Conservation (phyloP, 1,140 invertebrate species). For the Laodelphax striatellus region DNA sequence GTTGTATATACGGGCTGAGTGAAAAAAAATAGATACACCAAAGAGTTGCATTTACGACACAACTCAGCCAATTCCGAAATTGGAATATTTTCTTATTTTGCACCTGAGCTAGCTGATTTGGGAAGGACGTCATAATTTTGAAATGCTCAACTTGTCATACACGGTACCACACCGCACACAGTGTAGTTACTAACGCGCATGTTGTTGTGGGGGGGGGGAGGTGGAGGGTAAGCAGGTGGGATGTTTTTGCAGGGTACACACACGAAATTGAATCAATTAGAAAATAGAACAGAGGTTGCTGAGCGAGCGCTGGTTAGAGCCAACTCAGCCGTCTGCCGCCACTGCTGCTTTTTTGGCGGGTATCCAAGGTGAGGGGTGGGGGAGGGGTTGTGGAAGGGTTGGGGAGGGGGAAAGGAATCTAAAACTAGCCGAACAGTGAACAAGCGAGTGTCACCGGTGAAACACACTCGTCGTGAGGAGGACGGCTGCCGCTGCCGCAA, state of each 20-base stretch:
- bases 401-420: neutral
- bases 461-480: neutral
- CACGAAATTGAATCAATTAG: neutral
- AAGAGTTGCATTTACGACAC: too few relatives aligned
- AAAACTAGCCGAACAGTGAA: neutral
- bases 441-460: neutral
- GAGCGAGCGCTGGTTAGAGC: neutral
- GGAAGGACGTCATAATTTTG: neutral
- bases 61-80: too few relatives aligned
- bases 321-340: neutral
- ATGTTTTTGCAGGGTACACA: too few relatives aligned
- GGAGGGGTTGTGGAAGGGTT: neutral
- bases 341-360: too few relatives aligned
- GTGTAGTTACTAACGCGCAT: neutral
- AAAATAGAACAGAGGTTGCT: neutral
- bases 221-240: too few relatives aligned
- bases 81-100: too few relatives aligned
- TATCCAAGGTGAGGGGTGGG: neutral
- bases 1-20: too few relatives aligned
- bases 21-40: too few relatives aligned
- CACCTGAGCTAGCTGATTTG: too few relatives aligned
- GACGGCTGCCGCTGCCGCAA: slow-evolving; percentile 31
- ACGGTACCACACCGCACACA: neutral
- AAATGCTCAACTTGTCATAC: neutral
- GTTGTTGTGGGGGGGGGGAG: neutral